These are phyloP conservation scores for Ennomos erosarius DNA, from an alignment of 2,888 invertebrate species.

Conservation along the genomic window DNA sequence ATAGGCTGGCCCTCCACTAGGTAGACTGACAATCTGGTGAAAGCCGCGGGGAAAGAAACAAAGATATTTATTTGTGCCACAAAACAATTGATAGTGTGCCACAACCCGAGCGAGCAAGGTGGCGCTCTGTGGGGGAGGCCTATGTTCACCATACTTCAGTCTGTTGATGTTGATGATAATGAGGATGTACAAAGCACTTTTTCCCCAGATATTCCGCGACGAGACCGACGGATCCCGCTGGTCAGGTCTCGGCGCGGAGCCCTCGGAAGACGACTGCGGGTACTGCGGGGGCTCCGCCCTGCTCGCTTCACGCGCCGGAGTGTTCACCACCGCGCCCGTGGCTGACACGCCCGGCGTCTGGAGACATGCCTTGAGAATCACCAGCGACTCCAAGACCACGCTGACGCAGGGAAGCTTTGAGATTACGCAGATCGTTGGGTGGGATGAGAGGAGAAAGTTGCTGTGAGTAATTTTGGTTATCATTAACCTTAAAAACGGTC, in stretches of 20 bases:
- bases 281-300: slow-evolving; percentile 78
- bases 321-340: slow-evolving; percentile 82
- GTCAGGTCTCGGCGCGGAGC: slow-evolving; percentile 79
- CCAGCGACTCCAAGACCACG: slow-evolving; percentile 60
- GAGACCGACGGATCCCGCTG: slow-evolving; percentile 75
- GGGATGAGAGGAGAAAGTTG: slow-evolving; percentile 89
- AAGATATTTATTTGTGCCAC: too few relatives aligned
- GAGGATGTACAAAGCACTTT: neutral
- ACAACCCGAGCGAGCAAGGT: too few relatives aligned
- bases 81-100: too few relatives aligned
- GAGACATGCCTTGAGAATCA: slow-evolving; percentile 67
- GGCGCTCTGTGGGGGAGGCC: too few relatives aligned
- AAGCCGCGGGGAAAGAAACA: too few relatives aligned
- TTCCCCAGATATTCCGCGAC: slow-evolving; percentile 69
- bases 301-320: slow-evolving; percentile 63
- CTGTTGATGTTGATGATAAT: too few relatives aligned
- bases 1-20: too few relatives aligned
- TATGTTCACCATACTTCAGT: too few relatives aligned
- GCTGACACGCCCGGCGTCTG: slow-evolving; percentile 74
- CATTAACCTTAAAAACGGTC: too few relatives aligned
- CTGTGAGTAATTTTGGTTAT: slow-evolving; percentile 80
- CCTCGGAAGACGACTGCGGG: slow-evolving; percentile 71
- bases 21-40: too few relatives aligned
- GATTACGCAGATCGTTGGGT: slow-evolving; percentile 89
- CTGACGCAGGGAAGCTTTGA: slow-evolving; percentile 91